A percentile compares a stretch with the other conserved stretches of the same genome.
phyloP scores from a whole-genome alignment of 2,888 invertebrate species.

The Furcula furcula region DNA sequence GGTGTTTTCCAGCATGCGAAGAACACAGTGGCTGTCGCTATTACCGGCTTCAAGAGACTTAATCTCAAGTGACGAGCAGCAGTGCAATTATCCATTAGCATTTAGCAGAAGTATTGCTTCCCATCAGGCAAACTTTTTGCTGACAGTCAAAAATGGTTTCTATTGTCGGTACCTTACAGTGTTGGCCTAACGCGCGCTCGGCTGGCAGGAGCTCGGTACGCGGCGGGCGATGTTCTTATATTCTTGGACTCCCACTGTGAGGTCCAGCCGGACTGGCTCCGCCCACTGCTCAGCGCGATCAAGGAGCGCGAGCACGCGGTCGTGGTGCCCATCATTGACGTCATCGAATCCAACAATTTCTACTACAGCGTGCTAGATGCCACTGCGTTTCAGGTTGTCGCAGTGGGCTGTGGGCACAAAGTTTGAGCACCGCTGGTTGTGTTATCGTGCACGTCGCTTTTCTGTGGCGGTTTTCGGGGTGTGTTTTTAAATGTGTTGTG shows the following conservation, averaged over 20 bases:
- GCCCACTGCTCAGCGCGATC: slow-evolving; percentile 89
- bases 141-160: too few species aligned
- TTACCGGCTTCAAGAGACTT: too few species aligned
- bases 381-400: slow-evolving; percentile 65
- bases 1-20: too few species aligned
- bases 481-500: too few species aligned
- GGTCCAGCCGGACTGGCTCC: slow-evolving; percentile 90
- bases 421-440: slow-evolving; percentile 5
- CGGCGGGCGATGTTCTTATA: slow-evolving; percentile 89
- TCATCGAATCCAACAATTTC: slow-evolving; percentile 91
- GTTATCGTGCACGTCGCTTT: slow-evolving; percentile 6
- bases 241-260: slow-evolving; percentile 98
- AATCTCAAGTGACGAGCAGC: too few species aligned
- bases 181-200: slow-evolving; percentile 86
- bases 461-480: slow-evolving; percentile 9
- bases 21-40: too few species aligned
- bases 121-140: too few species aligned
- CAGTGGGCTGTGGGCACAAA: neutral
- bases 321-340: slow-evolving; percentile 97
- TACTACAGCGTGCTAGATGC: slow-evolving; percentile 85
- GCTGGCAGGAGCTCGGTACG: slow-evolving; percentile 92
- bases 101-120: too few species aligned
- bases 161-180: slow-evolving; percentile 18
- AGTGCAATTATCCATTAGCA: too few species aligned
- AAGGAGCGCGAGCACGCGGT: slow-evolving; percentile 90